These are phyloP conservation scores for Diceros bicornis DNA, from an alignment of 2,797 vertebrate species.

Conservation along the genomic window DNA sequence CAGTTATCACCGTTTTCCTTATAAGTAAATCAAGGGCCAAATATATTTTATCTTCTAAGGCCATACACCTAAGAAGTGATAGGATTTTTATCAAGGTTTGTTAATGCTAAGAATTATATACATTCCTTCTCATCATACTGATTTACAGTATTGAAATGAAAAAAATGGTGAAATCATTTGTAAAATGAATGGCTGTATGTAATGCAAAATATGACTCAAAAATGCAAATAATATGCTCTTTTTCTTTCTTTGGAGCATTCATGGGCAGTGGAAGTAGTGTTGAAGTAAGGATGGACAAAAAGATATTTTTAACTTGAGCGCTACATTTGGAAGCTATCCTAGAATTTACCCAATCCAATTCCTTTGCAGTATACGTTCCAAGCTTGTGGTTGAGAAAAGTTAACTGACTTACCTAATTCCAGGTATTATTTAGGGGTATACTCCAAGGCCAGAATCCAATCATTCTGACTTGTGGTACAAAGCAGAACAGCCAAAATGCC, in stretches of 20 bases:
- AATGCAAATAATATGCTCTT: neutral
- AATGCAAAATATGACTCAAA: neutral
- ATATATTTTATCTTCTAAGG: neutral
- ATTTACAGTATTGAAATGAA: neutral
- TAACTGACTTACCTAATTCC: neutral
- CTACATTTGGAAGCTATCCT: neutral
- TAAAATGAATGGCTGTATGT: neutral
- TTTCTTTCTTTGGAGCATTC: neutral
- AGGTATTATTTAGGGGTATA: neutral
- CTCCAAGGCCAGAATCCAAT: neutral
- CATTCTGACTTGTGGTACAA: neutral
- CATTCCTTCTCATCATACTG: neutral
- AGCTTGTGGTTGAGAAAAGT: neutral
- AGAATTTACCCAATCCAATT: neutral
- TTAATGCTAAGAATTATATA: neutral
- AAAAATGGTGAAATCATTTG: neutral
- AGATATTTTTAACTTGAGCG: neutral
- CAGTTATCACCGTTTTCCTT: conserved; percentile 3
- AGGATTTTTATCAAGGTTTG: neutral
- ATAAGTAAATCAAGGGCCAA: neutral
- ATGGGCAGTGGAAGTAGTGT: neutral
- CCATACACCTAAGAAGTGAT: neutral
- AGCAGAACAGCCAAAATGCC: neutral
- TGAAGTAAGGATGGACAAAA: neutral
- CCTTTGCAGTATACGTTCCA: neutral